Evolutionary conservation across 2,797 vertebrate genomes (phyloP), one percentile per base, ranked within the genome.

Genomic region (Numenius phaeopus): DNA sequence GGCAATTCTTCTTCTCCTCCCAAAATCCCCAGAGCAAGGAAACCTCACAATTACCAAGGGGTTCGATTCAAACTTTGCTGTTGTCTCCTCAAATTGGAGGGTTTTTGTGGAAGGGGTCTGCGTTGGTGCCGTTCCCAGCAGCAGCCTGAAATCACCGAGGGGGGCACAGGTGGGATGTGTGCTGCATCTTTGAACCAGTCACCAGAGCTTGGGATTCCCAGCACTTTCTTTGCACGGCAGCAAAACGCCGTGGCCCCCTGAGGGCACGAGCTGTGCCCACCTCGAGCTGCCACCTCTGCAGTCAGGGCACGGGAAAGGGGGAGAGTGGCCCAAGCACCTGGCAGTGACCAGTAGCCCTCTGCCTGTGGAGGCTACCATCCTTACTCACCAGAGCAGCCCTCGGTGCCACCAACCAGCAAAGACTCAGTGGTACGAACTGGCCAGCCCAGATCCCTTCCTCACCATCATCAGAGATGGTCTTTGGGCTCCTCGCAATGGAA

Each of bases 171-270:
- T 19, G 50, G 39, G 69, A 32, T 37, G 26, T 2, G 11, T 10
- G 27, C 52, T 37, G n/a, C 10, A 2, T 44, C 42, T 54, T 24
- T 18, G 55, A 55, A 39, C 40, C 30, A 20, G 39, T 30, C 39
- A 19, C 29, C 62, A 40, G 50, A 18, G 64, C 34, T 14, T 10
- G 29, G 39, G 21, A n/a, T 61, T 69, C 70, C 47, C 42, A 29
- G 26, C 40, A 20, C 21, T 21, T 72, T 34, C 57, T 80, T 40
- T 46, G 24, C 24, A 8, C 0, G 12, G 54, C 11, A 58, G 39
- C 39, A 32, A 47, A 71, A 21, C 14, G n/a, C 11, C 1, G 1
- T 2, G 2, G 14, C 3, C 52, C 18, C 14, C 19, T 3, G 5
- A 30, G 47, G 49, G 22, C 34, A 40, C 0, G 1, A 61, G 17